Evolutionary conservation across 2,113 vertebrate species (phyloP), one percentile per base, ranked within the genome.

Genomic region (Loxodonta africana): DNA sequence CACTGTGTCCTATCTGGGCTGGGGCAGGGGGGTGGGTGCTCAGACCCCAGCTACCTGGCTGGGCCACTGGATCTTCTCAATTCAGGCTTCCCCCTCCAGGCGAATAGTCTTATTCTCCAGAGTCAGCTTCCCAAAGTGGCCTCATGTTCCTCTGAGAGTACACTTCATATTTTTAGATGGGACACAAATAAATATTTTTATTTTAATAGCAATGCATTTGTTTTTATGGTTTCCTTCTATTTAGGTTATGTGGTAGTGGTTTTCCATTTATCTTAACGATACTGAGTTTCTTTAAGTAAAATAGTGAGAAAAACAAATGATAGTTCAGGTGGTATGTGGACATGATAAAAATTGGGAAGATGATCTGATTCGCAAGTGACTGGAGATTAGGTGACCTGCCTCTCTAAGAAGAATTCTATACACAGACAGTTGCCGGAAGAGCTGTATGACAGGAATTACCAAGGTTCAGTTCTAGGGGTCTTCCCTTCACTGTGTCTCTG

Each of bases 171-270:
- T 88, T 92, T 95, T 90, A 83, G 65, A 91, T 85, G 33, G 60
- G 28, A 85, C 25, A 48, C 25, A 14, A 84, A 51, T 65, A 48
- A 74, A 77, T 71, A 69, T 94, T 88, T 57, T 57, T 74, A 69
- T 77, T 85, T 94, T 95, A 63, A 86, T 80, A 83, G 30, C 37
- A 87, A 30, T 80, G 37, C 20, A 9, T 95, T 96, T 96, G 11
- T 91, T 95, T 96, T 87, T 83, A 37, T 94, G 84, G 30, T 69
- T 94, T 90, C 20, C 30, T 92, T 97, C 33, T 5, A 46, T 81
- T 96, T 84, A 94, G 21, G 28, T 87, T 48, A 71, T 53, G 6
- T 62, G 44, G 46, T 94, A 67, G 60, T 96, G 65, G 15, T 67
- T 91, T 94, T 92, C 53, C 21, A 53, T 88, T 88, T 95, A 90